Percentiles rank a stretch among this genome's conserved stretches.
phyloP scores from a whole-genome alignment of 2,888 invertebrate species.

The Antitype chi region DNA sequence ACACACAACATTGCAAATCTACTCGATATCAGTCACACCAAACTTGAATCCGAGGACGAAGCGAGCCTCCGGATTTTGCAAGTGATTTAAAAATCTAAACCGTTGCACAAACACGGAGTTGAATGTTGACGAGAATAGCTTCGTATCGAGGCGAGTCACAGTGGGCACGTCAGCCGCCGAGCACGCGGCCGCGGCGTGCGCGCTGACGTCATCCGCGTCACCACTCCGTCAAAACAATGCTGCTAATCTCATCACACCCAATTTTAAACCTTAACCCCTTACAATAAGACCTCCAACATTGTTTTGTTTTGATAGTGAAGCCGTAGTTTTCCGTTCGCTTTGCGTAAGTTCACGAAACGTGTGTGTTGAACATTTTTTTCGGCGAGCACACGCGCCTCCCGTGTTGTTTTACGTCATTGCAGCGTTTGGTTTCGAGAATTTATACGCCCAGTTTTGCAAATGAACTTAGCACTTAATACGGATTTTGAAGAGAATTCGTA shows the following conservation, averaged over 20 bases:
- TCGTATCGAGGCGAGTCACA: slow-evolving; percentile 60
- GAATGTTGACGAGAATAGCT: slow-evolving; percentile 54
- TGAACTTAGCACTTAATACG: slow-evolving; percentile 4
- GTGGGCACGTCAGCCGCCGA: slow-evolving; percentile 82
- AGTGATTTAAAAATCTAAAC: slow-evolving; percentile 45
- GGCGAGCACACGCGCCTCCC: slow-evolving; percentile 54
- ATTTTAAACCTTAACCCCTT: slow-evolving; percentile 56
- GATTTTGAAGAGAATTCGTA: slow-evolving; percentile 17
- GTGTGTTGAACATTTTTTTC: slow-evolving; percentile 56
- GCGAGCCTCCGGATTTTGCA: slow-evolving; percentile 44
- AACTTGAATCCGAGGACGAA: slow-evolving; percentile 45
- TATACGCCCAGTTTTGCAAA: slow-evolving; percentile 30
- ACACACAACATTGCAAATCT: slow-evolving; percentile 38
- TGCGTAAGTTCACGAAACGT: slow-evolving; percentile 70
- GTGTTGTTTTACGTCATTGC: slow-evolving; percentile 59
- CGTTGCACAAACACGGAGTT: slow-evolving; percentile 47
- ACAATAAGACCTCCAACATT: slow-evolving; percentile 49
- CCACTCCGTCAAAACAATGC: slow-evolving; percentile 72
- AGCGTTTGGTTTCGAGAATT: slow-evolving; percentile 38
- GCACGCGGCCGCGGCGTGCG: slow-evolving; percentile 80
- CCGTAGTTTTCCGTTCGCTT: slow-evolving; percentile 83
- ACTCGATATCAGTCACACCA: slow-evolving; percentile 10
- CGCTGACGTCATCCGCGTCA: slow-evolving; percentile 86
- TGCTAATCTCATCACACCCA: slow-evolving; percentile 51
- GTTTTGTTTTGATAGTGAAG: slow-evolving; percentile 64